phyloP scores from a whole-genome alignment of 2,888 invertebrate species.

The Willowsia nigromaculata region DNA sequence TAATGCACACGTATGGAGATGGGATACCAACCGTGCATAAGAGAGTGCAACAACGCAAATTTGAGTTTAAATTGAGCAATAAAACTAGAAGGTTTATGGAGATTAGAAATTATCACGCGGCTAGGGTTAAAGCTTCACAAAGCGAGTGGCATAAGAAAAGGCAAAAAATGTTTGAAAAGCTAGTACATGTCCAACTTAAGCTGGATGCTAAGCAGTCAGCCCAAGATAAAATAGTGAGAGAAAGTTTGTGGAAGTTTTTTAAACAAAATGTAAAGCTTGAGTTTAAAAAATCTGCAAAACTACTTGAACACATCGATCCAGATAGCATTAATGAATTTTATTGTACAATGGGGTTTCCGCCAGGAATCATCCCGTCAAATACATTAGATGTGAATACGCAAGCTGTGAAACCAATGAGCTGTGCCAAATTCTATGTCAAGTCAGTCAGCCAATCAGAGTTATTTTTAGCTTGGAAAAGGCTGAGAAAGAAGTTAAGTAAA shows the following conservation, averaged over 20 bases:
- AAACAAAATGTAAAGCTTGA: neutral
- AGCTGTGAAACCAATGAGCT: neutral
- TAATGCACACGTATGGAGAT: no score
- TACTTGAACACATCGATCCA: neutral
- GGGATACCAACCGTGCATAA: no score
- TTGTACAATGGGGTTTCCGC: slow-evolving; percentile 44
- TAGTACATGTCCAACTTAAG: neutral
- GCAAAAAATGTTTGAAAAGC: neutral
- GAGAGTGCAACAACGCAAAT: no score
- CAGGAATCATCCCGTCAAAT: neutral
- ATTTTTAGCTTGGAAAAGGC: slow-evolving; percentile 25
- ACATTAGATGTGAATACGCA: neutral
- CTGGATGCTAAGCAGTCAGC: neutral
- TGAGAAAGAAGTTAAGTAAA: slow-evolving; percentile 24
- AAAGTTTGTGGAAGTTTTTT: neutral
- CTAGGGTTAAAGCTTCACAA: no score
- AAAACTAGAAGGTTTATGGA: no score
- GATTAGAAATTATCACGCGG: no score
- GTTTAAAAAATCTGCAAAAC: neutral
- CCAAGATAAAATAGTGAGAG: neutral
- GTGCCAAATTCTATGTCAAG: neutral
- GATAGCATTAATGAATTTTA: slow-evolving; percentile 45
- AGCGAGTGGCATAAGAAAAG: neutral
- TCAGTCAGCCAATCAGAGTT: neutral
- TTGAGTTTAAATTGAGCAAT: no score